Percentiles rank a stretch among this genome's conserved stretches.
Conservation (phyloP, 2,888 invertebrate genomes). For the Rosalia funebris region DNA sequence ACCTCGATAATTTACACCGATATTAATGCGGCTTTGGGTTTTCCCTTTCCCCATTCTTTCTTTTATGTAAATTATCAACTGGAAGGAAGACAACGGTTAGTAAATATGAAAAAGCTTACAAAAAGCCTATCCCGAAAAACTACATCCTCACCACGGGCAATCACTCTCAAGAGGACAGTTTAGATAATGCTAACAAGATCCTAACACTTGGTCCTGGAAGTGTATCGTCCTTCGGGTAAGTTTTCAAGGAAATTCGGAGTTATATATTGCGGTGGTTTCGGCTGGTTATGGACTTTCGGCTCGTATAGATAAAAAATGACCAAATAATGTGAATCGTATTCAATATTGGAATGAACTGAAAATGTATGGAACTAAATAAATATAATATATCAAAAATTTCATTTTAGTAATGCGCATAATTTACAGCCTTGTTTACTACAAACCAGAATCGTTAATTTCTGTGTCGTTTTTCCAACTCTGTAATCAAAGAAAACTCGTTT, state of each 20-base stretch:
- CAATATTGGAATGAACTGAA: too few relatives aligned
- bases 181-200: slow-evolving; percentile 85
- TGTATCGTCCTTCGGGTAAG: slow-evolving; percentile 79
- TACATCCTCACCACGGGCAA: slow-evolving; percentile 77
- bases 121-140: slow-evolving; percentile 83
- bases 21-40: slow-evolving; percentile 45
- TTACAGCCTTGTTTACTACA: too few relatives aligned
- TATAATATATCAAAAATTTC: too few relatives aligned
- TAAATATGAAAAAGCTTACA: slow-evolving; percentile 90
- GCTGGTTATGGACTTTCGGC: slow-evolving; percentile 4
- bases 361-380: too few relatives aligned
- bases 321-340: background rate
- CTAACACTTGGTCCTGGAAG: slow-evolving; percentile 74
- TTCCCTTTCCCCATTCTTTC: slow-evolving; percentile 32
- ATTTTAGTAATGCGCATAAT: too few relatives aligned
- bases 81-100: slow-evolving; percentile 90
- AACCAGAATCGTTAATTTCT: too few relatives aligned
- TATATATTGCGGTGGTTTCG: slow-evolving; percentile 12
- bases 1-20: slow-evolving; percentile 4
- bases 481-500: too few relatives aligned
- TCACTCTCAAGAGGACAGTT: slow-evolving; percentile 80
- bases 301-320: slow-evolving; percentile 23
- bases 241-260: slow-evolving; percentile 37
- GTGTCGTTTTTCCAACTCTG: too few relatives aligned
- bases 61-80: slow-evolving; percentile 54